A percentile compares a stretch with the other conserved stretches of the same genome.
phyloP scores from a whole-genome alignment of 2,113 vertebrate genomes.

The Mixornis gularis region DNA sequence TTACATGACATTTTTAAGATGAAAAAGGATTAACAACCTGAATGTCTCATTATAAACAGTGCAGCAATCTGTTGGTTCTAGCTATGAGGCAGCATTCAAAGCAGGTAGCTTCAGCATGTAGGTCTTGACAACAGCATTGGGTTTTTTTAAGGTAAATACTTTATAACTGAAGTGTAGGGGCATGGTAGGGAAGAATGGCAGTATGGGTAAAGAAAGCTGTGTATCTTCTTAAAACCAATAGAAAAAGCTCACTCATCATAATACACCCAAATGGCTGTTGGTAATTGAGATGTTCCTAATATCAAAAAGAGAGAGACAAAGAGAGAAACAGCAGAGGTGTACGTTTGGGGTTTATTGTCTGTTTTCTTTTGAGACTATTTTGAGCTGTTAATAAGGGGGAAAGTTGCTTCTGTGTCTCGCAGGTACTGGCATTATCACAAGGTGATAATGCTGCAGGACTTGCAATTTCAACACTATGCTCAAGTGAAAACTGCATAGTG shows the following conservation, averaged over 20 bases:
- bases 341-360: background rate
- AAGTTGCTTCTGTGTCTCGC: background rate
- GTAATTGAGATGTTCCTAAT: background rate
- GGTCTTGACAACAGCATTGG: background rate
- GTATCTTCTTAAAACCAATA: background rate
- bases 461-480: background rate
- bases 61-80: background rate
- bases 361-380: background rate
- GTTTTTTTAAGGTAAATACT: background rate
- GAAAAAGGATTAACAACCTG: background rate
- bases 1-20: background rate
- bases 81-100: background rate
- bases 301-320: background rate
- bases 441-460: fast-evolving
- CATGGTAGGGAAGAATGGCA: background rate
- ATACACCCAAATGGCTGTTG: background rate
- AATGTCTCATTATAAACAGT: background rate
- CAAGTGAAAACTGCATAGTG: background rate
- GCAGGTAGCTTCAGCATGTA: background rate
- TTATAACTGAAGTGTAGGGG: background rate
- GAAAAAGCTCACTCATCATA: background rate
- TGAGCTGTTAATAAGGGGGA: background rate
- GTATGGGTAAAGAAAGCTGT: background rate
- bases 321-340: background rate
- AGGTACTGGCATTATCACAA: background rate